Conservation (phyloP, 2,888 invertebrate species). For the Drymonia ruficornis region DNA sequence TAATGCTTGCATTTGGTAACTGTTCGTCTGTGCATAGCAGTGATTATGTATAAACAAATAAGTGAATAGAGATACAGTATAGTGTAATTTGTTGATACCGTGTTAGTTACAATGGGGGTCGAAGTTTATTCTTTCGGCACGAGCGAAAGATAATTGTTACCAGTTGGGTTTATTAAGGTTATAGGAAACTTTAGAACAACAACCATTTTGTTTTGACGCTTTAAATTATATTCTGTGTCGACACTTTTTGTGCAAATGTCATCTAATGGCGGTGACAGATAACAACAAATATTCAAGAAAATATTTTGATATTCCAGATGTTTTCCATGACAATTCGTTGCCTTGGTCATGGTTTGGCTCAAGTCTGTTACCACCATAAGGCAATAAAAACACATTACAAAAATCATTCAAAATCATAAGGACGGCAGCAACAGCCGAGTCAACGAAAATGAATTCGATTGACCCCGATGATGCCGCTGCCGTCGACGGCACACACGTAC, state of each 20-base stretch:
- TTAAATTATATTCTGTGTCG: too few species aligned
- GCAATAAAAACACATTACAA: too few species aligned
- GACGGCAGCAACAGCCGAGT: slow-evolving; percentile 24
- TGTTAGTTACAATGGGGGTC: slow-evolving; percentile 57
- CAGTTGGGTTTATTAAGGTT: background rate
- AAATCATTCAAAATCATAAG: too few species aligned
- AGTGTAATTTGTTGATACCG: slow-evolving; percentile 42
- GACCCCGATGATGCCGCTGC: slow-evolving; percentile 56
- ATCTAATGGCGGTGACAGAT: too few species aligned
- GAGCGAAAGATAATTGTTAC: slow-evolving; percentile 35
- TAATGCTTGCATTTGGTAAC: slow-evolving; percentile 11
- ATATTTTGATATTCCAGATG: background rate
- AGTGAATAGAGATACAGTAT: slow-evolving; percentile 9
- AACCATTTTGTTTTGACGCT: too few species aligned
- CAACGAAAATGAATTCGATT: slow-evolving; percentile 59
- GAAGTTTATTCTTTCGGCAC: slow-evolving; percentile 62
- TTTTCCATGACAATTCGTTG: background rate
- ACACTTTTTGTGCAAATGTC: too few species aligned
- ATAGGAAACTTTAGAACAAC: too few species aligned
- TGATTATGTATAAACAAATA: slow-evolving; percentile 36
- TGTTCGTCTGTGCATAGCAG: slow-evolving; percentile 15
- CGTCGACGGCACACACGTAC: slow-evolving; percentile 38
- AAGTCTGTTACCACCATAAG: too few species aligned
- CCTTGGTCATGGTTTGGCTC: too few species aligned
- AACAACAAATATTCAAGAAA: background rate